A percentile compares a stretch with the other conserved stretches of the same genome.
Evolutionary conservation across 2,113 vertebrate species (phyloP).

Genomic region (Emydocephalus ijimae): DNA sequence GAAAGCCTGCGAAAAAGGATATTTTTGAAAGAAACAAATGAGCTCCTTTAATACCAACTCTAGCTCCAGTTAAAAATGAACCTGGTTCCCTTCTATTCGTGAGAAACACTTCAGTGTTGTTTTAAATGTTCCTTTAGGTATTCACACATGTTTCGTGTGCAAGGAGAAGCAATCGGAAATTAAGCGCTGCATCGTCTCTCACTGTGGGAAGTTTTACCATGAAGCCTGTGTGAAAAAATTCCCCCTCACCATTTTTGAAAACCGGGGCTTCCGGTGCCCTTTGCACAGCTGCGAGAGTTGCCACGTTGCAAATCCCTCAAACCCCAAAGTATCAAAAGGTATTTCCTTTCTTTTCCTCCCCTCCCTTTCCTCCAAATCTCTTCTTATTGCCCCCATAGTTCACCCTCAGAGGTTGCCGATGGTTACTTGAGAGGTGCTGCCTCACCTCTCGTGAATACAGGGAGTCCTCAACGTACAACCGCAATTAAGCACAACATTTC

Average conservation of each 20-base stretch:
- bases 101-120: background rate
- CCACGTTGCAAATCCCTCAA: constrained; percentile 79
- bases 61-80: background rate
- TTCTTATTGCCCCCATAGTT: too few relatives aligned
- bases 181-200: constrained; percentile 84
- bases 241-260: constrained; percentile 86
- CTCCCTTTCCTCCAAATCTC: background rate
- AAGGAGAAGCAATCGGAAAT: constrained; percentile 82
- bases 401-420: background rate
- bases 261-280: constrained; percentile 92
- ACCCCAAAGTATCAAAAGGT: constrained; percentile 87
- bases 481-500: background rate
- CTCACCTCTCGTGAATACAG: background rate
- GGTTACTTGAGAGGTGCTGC: too few relatives aligned
- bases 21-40: background rate
- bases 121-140: constrained; percentile 65
- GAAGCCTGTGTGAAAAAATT: constrained; percentile 85
- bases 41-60: too few relatives aligned
- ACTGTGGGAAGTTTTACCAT: constrained; percentile 96
- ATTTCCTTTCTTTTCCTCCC: background rate
- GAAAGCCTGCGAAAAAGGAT: background rate
- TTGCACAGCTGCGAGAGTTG: constrained; percentile 93
- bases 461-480: background rate
- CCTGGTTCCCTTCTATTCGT: background rate
- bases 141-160: constrained; percentile 88